These are phyloP conservation scores for Melanotaenia pygmaea DNA, from an alignment of 2,797 vertebrate species.

Conservation along the genomic window DNA sequence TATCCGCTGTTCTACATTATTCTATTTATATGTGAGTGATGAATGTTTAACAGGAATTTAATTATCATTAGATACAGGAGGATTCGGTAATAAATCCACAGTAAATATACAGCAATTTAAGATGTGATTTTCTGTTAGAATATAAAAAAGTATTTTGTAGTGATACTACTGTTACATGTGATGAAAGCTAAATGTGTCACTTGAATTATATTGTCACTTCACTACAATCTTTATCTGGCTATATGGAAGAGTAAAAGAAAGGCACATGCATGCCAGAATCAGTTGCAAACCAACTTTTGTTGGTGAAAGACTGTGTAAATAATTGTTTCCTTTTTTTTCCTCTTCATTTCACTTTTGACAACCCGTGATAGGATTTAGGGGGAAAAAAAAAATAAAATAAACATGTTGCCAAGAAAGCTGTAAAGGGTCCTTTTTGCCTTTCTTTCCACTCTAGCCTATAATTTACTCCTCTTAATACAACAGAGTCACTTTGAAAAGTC, in stretches of 20 bases:
- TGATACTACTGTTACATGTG: slow-evolving; percentile 15
- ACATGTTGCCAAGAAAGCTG: slow-evolving; percentile 31
- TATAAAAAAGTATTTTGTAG: slow-evolving; percentile 15
- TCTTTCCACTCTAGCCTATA: slow-evolving; percentile 28
- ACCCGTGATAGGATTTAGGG: slow-evolving; percentile 23
- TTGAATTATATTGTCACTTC: slow-evolving; percentile 47
- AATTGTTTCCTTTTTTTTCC: slow-evolving; percentile 18
- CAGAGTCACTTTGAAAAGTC: slow-evolving; percentile 44
- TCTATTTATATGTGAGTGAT: not conserved
- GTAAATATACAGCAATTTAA: not conserved
- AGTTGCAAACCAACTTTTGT: slow-evolving; percentile 26
- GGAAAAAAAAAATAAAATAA: slow-evolving; percentile 7
- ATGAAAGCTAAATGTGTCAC: slow-evolving; percentile 42
- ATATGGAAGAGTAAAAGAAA: slow-evolving; percentile 15
- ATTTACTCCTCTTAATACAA: slow-evolving; percentile 44
- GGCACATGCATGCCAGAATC: slow-evolving; percentile 24
- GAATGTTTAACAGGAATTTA: not conserved
- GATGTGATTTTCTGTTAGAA: slow-evolving; percentile 2
- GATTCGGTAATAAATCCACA: not conserved
- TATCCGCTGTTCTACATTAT: not conserved
- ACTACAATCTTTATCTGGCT: slow-evolving; percentile 28
- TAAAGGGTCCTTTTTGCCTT: slow-evolving; percentile 31
- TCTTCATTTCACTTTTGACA: slow-evolving; percentile 44
- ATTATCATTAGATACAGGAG: not conserved
- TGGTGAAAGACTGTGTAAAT: slow-evolving; percentile 19